Percentiles rank a stretch among this genome's conserved stretches.
Conservation (phyloP, 2,113 vertebrate genomes). For the Cyprinodon tularosa region DNA sequence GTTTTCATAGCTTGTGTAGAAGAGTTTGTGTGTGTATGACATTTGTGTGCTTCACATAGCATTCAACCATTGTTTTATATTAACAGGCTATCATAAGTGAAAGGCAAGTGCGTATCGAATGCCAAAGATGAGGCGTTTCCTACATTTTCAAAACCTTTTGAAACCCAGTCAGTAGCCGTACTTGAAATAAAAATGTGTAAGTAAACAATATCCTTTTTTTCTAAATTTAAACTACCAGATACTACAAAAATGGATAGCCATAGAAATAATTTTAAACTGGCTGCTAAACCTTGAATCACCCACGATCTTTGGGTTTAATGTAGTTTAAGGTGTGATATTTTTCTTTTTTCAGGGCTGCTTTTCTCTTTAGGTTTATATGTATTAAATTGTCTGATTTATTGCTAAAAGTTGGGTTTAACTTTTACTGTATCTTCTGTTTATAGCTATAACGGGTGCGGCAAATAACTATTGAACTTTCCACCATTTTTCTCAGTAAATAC, state of each 20-base stretch:
- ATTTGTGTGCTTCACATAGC: slow-evolving; percentile 13
- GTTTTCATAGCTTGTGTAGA: slow-evolving; percentile 24
- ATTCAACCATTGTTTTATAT: slow-evolving; percentile 25
- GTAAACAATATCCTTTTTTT: neutral
- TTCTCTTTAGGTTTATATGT: neutral
- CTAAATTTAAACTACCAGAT: neutral
- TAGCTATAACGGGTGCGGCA: no score
- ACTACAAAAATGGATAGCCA: neutral
- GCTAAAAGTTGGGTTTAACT: neutral
- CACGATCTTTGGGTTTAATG: neutral
- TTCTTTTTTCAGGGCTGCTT: neutral
- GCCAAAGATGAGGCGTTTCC: neutral
- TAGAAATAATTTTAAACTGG: neutral
- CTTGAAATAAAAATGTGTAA: neutral
- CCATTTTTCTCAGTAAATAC: no score
- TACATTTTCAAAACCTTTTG: neutral
- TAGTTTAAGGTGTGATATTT: neutral
- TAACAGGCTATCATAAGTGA: slow-evolving; percentile 23
- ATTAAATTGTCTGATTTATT: neutral
- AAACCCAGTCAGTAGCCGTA: neutral
- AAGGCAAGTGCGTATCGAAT: neutral
- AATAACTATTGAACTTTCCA: no score
- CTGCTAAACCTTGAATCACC: neutral
- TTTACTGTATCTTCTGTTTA: neutral
- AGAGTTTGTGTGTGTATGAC: neutral